phyloP scores from a whole-genome alignment of 2,797 vertebrate species.

The Lagocephalus sceleratus region DNA sequence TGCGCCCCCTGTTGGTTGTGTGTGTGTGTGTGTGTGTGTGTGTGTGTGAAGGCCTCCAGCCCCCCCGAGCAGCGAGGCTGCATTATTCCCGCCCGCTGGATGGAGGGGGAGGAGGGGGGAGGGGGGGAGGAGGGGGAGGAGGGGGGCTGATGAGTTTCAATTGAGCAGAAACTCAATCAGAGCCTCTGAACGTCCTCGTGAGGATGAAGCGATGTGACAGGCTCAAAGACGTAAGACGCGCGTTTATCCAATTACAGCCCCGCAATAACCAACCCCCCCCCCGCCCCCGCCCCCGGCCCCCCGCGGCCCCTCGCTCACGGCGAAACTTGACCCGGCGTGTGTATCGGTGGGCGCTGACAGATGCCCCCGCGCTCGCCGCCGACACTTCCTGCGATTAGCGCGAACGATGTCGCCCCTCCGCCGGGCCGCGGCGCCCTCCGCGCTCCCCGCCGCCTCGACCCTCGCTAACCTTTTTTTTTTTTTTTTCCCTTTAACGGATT shows the following conservation, averaged over 20 bases:
- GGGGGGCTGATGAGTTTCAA: conserved; percentile 63
- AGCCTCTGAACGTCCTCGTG: conserved; percentile 56
- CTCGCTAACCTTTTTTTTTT: conserved; percentile 43
- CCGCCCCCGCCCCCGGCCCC: conserved; percentile 34
- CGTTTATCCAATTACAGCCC: conserved; percentile 72
- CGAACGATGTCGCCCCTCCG: conserved; percentile 25
- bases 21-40: too few species aligned
- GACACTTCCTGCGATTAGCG: conserved; percentile 58
- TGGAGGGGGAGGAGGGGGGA: not conserved
- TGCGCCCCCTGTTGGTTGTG: too few species aligned
- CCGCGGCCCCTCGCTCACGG: conserved; percentile 34
- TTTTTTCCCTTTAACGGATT: conserved; percentile 35
- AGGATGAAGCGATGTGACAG: conserved; percentile 74
- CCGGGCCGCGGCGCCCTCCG: conserved; percentile 14
- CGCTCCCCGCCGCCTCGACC: too few species aligned
- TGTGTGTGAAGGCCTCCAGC: too few species aligned
- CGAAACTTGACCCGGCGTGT: conserved; percentile 67
- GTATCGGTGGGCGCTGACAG: conserved; percentile 51
- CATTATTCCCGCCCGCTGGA: too few species aligned
- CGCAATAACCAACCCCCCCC: conserved; percentile 69
- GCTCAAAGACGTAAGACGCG: conserved; percentile 70
- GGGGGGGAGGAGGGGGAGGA: not conserved
- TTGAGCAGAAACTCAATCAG: conserved; percentile 70
- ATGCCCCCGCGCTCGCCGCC: conserved; percentile 29
- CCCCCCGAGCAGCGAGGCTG: too few species aligned